These are phyloP conservation scores for Periophthalmodon schlosseri DNA, from an alignment of 2,113 vertebrate genomes.

Conservation along the genomic window DNA sequence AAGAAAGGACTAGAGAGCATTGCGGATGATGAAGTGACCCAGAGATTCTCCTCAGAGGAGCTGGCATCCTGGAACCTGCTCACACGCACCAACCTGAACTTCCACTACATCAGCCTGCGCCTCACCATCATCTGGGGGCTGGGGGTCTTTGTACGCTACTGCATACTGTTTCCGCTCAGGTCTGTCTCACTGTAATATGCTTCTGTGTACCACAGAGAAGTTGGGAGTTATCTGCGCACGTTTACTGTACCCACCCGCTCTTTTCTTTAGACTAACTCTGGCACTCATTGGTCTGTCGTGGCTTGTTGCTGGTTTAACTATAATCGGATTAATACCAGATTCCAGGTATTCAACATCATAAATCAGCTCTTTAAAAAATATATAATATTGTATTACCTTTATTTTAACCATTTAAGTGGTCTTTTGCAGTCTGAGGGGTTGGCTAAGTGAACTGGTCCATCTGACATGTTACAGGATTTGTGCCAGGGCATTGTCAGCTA, in stretches of 20 bases:
- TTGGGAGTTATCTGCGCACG: neutral
- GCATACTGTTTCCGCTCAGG: conserved; percentile 89
- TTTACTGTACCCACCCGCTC: neutral
- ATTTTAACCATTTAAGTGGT: neutral
- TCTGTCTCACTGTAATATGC: conserved; percentile 57
- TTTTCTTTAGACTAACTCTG: conserved; percentile 80
- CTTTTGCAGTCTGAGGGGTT: conserved; percentile 81
- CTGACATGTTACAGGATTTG: conserved; percentile 93
- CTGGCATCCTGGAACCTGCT: conserved; percentile 97
- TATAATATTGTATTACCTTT: neutral
- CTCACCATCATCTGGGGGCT: conserved; percentile 90
- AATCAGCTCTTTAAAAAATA: neutral
- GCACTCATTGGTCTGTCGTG: conserved; percentile 86
- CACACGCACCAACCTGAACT: conserved; percentile 93
- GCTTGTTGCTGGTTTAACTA: conserved; percentile 84
- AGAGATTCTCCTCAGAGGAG: conserved; percentile 96
- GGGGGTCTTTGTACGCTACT: conserved; percentile 89
- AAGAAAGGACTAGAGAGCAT: conserved; percentile 92
- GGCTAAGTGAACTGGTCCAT: conserved; percentile 90
- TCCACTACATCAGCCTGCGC: conserved; percentile 88
- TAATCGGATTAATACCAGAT: conserved; percentile 87
- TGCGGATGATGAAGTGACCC: conserved; percentile 93
- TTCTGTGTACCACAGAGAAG: neutral
- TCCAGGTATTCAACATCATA: conserved; percentile 75
- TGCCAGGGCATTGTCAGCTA: conserved; percentile 88